These are phyloP conservation scores for Microcebus lehilahytsara DNA, from an alignment of 2,113 vertebrate genomes.

Conservation along the genomic window DNA sequence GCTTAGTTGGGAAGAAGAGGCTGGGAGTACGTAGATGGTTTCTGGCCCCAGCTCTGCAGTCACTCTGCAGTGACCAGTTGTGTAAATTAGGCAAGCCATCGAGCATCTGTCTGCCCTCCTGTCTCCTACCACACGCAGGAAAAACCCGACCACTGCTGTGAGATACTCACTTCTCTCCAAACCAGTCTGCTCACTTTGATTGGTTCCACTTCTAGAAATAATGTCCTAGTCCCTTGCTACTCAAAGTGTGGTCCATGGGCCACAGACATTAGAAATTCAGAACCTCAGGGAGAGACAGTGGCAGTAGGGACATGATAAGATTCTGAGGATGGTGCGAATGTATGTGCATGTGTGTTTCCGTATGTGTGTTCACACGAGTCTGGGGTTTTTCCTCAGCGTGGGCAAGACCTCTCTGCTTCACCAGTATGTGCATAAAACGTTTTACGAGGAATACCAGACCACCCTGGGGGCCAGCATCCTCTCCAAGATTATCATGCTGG, in stretches of 20 bases:
- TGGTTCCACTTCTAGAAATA: not conserved
- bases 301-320: not conserved
- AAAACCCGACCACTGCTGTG: not conserved
- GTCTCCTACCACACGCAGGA: not conserved
- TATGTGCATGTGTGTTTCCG: not conserved
- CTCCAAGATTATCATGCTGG: conserved; percentile 82
- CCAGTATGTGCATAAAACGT: conserved; percentile 87
- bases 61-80: not conserved
- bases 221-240: not conserved
- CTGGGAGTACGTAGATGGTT: not conserved
- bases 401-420: conserved; percentile 90
- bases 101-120: not conserved
- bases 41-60: not conserved
- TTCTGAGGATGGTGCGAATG: not conserved
- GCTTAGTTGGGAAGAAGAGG: not conserved
- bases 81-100: not conserved
- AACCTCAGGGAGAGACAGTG: not conserved
- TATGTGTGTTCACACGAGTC: not conserved
- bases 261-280: not conserved
- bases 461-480: conserved; percentile 88
- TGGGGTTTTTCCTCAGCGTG: conserved; percentile 76
- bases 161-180: not conserved
- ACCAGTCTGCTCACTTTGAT: not conserved
- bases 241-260: not conserved
- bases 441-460: conserved; percentile 86